Evolutionary conservation across 2,113 vertebrate species (phyloP).

Genomic region (Periophthalmus modestus): DNA sequence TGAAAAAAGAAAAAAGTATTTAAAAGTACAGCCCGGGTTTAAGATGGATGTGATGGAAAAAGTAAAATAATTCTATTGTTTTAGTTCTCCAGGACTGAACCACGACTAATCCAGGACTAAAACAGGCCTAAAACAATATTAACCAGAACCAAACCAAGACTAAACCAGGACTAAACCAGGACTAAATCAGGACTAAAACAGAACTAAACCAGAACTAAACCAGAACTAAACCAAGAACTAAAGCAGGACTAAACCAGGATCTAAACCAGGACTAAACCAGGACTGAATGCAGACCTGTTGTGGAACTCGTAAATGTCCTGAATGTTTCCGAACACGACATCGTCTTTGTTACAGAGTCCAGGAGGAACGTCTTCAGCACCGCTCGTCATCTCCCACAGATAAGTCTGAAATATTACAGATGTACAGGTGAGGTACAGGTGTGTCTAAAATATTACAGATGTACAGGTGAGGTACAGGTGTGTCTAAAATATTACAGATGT

Average conservation of each 20-base stretch:
- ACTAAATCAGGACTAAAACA: not conserved
- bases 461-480: no score
- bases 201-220: not conserved
- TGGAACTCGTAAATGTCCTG: constrained; percentile 99
- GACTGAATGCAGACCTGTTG: constrained; percentile 83
- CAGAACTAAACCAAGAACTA: no score
- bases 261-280: constrained; percentile 59
- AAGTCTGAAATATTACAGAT: constrained; percentile 79
- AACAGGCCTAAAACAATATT: no score
- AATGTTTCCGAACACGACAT: constrained; percentile 97
- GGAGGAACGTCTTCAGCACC: constrained; percentile 93
- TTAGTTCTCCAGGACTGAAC: no score
- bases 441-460: no score
- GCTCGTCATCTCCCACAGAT: constrained; percentile 99
- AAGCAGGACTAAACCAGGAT: not conserved
- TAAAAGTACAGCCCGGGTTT: no score
- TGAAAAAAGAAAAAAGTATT: not conserved
- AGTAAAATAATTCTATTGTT: no score
- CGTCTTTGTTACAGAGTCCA: constrained; percentile 92
- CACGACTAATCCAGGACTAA: no score
- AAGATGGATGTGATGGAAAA: no score
- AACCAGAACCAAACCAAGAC: no score
- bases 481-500: no score
- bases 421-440: not conserved
- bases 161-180: no score